Base-by-base conservation (phyloP, 92 coral and sea anemone genomes). In the Siderastrea radians region DNA sequence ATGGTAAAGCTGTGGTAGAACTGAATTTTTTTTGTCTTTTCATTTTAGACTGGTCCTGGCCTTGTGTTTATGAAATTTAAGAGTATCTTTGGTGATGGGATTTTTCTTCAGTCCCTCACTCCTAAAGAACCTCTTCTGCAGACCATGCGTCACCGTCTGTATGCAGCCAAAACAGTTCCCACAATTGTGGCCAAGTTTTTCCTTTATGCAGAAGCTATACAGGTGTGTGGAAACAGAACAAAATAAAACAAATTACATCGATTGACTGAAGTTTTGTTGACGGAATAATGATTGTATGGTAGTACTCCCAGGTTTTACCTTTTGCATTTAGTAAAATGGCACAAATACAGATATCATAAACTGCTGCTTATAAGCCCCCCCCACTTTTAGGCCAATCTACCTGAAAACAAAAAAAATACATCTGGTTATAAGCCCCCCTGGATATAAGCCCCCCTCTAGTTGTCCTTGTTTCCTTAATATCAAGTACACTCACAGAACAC, bases 111-210 rank as follows among this genome's bases (percentile, higher is more conserved):
- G 16, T 83, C 90, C 58, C 78, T 97, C 17, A 95, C 97, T 0
- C 99, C 99, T 14, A 92, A 84, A 9, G 99, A 97, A 87, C 99
- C 99, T 53, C 92, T 97, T 26, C 78, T 97, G 11, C 98, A 95
- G 77, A 89, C 74, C 78, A 77, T 97, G 83, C 89, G 91, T 52
- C 99, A 97, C 84, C 50, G 84, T 16, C 65, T 94, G 4, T 95
- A 93, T 78, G 74, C 81, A 15, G 87, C 91, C 62, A 79, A 63
- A 46, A 81, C 86, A 49, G 85, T 91, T 12, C 96, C 96, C 49
- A 92, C 79, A 1, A 49, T 94, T 17, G 16, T 95, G n/a, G 93
- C 96, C 51, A 94, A 92, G 74, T 62, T 92, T 19, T 72, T 85
- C 16, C 72, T 97, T 8, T 92, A 80, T 85, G 82, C 55, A 5